Evolutionary conservation across 2,888 invertebrate genomes (phyloP), one percentile per base, ranked within the genome.

Genomic region (Pyrgus malvae): DNA sequence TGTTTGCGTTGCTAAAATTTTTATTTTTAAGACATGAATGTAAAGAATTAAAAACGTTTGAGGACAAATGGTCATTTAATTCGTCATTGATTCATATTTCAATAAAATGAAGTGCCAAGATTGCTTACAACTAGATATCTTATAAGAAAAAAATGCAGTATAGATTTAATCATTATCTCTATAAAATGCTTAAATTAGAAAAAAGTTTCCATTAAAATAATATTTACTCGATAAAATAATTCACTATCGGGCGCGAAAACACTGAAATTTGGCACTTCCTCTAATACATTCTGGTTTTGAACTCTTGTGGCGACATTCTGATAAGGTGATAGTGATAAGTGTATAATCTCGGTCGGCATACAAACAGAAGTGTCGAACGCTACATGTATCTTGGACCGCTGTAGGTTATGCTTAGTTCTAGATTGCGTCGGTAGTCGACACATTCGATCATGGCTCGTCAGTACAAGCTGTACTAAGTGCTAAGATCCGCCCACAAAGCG

Each of bases 241-340:
- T 17, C 5, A 9, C 7, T n/a, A 17, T 33, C 21, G 35, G 23
- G 35, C 23, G 46, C 16, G 14, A 48, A 12, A 14, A 40, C 12
- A 40, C 12, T 37, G 8, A 37, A 16, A 14, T 41, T 49, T 42
- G n/a, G 29, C 21, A 23, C 33, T 35, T 16, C 11, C 14, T 33
- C 4, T 33, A 16, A 33, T 33, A 14, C 19, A 11, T n/a, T 50
- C 50, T 27, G 35, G 35, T 21, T 49, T 42, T 51, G 50, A 44
- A 51, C 50, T 42, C 50, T 14, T 21, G 50, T 35, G 42, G 42
- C 42, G 27, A 51, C 50, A 33, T 42, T 35, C 19, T 37, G 50
- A 51, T 51, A 51, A 51, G 33, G 33, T 33, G 50, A 51, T 42
- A 51, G 35, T 31, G 41, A 35, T 46, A 46, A 50, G 50, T 33